These are phyloP conservation scores for Phlogophora meticulosa DNA, from an alignment of 2,888 invertebrate species.

Conservation along the genomic window DNA sequence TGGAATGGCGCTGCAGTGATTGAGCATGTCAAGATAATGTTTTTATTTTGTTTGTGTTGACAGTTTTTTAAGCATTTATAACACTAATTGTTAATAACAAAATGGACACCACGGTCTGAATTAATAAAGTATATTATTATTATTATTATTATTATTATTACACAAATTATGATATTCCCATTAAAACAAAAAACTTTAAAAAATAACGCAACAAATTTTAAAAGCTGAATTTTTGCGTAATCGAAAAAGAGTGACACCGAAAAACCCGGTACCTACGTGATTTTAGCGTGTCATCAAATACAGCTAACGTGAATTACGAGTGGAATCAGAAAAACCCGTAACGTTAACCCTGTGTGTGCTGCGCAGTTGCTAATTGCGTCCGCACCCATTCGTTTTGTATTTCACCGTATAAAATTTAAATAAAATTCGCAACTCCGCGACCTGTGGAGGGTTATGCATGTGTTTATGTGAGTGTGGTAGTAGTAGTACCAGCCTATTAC, in stretches of 20 bases:
- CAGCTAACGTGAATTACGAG: slow-evolving; percentile 63
- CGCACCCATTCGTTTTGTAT: slow-evolving; percentile 70
- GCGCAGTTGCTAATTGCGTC: slow-evolving; percentile 71
- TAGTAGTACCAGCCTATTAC: too few species aligned
- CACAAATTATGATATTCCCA: too few species aligned
- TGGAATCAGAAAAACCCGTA: slow-evolving; percentile 60
- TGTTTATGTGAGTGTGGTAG: not conserved
- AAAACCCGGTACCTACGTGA: slow-evolving; percentile 27
- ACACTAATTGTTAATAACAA: too few species aligned
- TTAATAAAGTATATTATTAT: too few species aligned
- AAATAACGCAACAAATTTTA: not conserved
- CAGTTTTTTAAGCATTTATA: too few species aligned
- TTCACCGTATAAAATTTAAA: slow-evolving; percentile 66
- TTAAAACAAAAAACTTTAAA: not conserved
- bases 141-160: too few species aligned
- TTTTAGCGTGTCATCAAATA: slow-evolving; percentile 61
- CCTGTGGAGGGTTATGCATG: slow-evolving; percentile 22
- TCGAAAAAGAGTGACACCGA: slow-evolving; percentile 27
- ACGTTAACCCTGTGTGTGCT: slow-evolving; percentile 56
- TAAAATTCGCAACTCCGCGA: slow-evolving; percentile 63
- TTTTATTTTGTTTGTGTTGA: too few species aligned
- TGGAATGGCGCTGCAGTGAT: too few species aligned
- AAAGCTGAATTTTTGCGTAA: slow-evolving; percentile 32
- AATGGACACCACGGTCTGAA: too few species aligned
- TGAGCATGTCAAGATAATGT: too few species aligned